Evolutionary conservation across 1,140 invertebrate species (phyloP), one percentile per base, ranked within the genome.

Genomic region (Drosophila pandora): DNA sequence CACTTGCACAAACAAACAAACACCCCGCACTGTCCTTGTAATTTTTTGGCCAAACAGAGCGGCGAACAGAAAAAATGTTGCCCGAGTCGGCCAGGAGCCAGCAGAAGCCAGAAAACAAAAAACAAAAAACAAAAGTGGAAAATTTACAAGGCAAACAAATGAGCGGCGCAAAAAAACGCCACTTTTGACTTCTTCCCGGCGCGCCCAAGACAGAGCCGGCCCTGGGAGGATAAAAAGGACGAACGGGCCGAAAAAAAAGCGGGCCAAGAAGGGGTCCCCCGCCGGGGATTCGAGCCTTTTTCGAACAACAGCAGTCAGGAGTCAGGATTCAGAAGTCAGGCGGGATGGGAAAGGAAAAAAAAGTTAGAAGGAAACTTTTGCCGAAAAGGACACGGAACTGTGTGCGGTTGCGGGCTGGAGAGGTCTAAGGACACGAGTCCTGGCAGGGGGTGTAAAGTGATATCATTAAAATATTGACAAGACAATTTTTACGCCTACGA

Each of bases 401-500:
- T 21, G 10, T 37, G 34, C 9, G 41, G 17, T n/a, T 17, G 41
- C 5, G 2, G 17, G 17, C 17, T 7, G 22, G 17, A 13, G 41
- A 50, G 34, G 48, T 21, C 21, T 9, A 54, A 54, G 59, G 60
- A 54, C 60, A 54, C 53, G 60, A 47, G 54, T 48, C 9, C 28
- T 34, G 54, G 13, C 30, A 13, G 43, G 13, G 63, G 47, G 78
- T 83, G 83, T 83, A 83, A 88, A 87, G 83, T 83, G 83, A 87
- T 87, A 87, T 87, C 83, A 87, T 87, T 87, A 87, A 88, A 88
- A 88, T 87, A 87, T 87, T 87, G 83, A 87, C 83, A 87, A 83
- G 83, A 88, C 83, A 88, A 87, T 88, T 87, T 87, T 76, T 59
- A 87, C 83, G 83, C 83, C 83, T 87, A 72, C 83, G 79, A 70